These are phyloP conservation scores for Phyllotis vaccarum DNA, from an alignment of 2,797 vertebrate genomes.

Conservation along the genomic window DNA sequence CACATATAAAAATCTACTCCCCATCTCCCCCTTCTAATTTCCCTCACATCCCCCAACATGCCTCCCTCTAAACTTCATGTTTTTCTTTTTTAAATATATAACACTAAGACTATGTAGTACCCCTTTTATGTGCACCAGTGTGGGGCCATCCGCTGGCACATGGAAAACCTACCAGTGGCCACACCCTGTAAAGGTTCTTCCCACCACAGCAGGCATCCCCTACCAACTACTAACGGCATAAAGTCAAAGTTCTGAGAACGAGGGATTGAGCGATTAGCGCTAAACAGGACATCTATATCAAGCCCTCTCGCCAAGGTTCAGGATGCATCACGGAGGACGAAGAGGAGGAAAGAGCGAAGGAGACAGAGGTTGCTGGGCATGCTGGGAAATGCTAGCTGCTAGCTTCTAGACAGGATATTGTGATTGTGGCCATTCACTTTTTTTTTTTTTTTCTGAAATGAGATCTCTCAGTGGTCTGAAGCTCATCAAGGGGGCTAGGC, in stretches of 20 bases:
- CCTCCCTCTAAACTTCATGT: not conserved
- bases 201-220: not conserved
- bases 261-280: no score
- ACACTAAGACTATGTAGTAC: not conserved
- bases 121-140: no score
- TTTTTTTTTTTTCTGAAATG: no score
- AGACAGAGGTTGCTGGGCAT: not conserved
- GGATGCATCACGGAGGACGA: no score
- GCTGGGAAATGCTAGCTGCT: not conserved
- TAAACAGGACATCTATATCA: not conserved
- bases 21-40: not conserved
- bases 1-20: not conserved
- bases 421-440: not conserved
- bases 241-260: not conserved
- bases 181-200: not conserved
- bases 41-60: not conserved
- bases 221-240: not conserved
- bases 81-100: not conserved
- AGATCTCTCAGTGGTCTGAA: not conserved
- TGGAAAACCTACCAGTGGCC: not conserved
- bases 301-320: not conserved
- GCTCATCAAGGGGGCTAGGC: not conserved
- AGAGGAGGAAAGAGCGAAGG: not conserved
- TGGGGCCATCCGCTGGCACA: not conserved
- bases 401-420: not conserved